Base-by-base conservation (phyloP, 2,113 vertebrate species). In the Galbula dea region DNA sequence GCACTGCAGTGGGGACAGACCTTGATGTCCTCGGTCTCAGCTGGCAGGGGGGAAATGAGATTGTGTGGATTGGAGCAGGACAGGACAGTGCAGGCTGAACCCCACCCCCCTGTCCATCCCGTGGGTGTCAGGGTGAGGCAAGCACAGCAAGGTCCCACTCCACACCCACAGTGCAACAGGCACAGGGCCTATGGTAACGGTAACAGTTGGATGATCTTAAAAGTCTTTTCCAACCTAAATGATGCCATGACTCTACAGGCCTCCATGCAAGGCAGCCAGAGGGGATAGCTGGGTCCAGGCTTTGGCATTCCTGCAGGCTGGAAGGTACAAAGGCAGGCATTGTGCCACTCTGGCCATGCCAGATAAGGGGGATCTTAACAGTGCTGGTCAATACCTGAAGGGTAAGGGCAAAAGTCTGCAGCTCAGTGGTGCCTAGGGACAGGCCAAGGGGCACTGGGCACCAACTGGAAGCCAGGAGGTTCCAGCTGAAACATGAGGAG, bases 1-100 rank as follows among this genome's bases (percentile, higher is more conserved):
- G 98, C 98, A 41, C 98, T 98, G 84, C 98, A 99, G 91, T 98
- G 98, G 41, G 98, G 98, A 84, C 98, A 99, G 18, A 98, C 96
- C 95, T 99, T 98, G 96, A 99, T 98, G 90, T 98, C 98, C 96
- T 95, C 89, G 0, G 72, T 37, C 63, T 93, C 96, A 41, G 43
- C 89, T 88, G 59, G 19, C 2, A 1, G 32, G 29, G 34, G 6
- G 16, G 12, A 84, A 54, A 68, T 2, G 18, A 21, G 62, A 39
- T 0, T 2, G 24, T 24, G 45, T 10, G 24, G 17, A 3, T 21
- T 58, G n/a, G 22, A 26, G 59, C 49, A 72, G 49, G 43, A 69
- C 41, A 55, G 58, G 52, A 12, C 0, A 24, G 23, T 7, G 24
- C 59, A 46, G 26, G 30, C 15, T 23, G 55, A 54, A 14, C 18